Evolutionary conservation across 2,113 vertebrate species (phyloP).

Genomic region (Gobius niger): DNA sequence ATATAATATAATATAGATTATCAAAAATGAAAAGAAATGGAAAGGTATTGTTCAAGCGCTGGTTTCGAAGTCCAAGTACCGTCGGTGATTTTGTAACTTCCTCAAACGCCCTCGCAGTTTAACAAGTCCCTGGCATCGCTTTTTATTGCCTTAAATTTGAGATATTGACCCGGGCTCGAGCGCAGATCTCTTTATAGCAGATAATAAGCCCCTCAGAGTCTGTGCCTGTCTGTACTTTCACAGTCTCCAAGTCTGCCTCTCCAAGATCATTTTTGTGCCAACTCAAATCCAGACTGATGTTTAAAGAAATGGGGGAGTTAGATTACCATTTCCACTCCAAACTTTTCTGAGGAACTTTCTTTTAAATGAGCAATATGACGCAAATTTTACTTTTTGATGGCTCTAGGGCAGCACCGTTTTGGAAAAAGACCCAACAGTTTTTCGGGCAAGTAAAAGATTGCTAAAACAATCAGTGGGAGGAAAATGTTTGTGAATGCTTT

Average conservation of each 20-base stretch:
- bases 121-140: neutral
- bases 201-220: slow-evolving; percentile 3
- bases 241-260: neutral
- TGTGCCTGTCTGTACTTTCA: neutral
- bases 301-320: no score
- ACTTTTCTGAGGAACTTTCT: neutral
- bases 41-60: no score
- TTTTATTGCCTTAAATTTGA: neutral
- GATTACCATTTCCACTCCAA: neutral
- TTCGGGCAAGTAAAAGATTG: no score
- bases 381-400: no score
- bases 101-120: neutral
- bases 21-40: no score
- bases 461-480: no score
- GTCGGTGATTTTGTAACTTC: neutral
- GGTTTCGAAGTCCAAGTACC: no score
- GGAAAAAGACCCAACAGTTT: no score
- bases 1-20: no score
- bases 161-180: neutral
- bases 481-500: no score
- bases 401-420: no score
- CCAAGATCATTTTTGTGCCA: neutral
- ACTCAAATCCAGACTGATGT: neutral
- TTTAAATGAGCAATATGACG: neutral
- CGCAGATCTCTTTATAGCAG: neutral